Evolutionary conservation across 2,888 invertebrate species (phyloP), one percentile per base, ranked within the genome.

Genomic region (Lathronympha strigana): DNA sequence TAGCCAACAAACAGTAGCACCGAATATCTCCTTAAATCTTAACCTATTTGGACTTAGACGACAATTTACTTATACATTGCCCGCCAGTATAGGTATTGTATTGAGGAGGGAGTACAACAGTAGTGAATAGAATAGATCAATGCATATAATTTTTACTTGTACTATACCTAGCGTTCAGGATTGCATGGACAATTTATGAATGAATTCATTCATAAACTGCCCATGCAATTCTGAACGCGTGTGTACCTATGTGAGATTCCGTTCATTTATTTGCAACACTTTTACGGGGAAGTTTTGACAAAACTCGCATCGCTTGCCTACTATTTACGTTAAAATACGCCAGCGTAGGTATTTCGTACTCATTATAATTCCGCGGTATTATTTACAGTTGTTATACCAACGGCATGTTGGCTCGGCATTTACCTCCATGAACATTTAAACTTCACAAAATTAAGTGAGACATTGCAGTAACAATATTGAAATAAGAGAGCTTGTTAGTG

Each of bases 1-100:
- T 36, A 53, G 64, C 64, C 64, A 64, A 58, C 64, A 58, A 51
- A 53, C 51, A 43, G 33, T 36, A 25, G 33, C 51, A n/a, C 33
- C 40, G 50, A 58, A 57, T 36, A 31, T 43, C 51, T 45, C 15
- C 64, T 47, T 38, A 60, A 53, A 64, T 64, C 60, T 60, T 53
- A 25, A 53, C 58, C 28, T 53, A 64, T 64, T 60, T 47, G 47
- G 17, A 40, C 23, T 43, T 6, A 55, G 19, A 45, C 6, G n/a
- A 23, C 19, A 21, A 21, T 53, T 21, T 11, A 25, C 31, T 28
- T 13, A 11, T 17, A 19, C 21, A 19, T 2, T 45, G 21, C 11
- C 6, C 6, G 1, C 40, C 40, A 13, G 40, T 40, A 17, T 2
- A 4, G 3, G 4, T 0, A 36, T 4, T 36, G n/a, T 36, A 13